Base-by-base conservation (phyloP, 2,888 invertebrate genomes). In the Drosophila fulvimacula region DNA sequence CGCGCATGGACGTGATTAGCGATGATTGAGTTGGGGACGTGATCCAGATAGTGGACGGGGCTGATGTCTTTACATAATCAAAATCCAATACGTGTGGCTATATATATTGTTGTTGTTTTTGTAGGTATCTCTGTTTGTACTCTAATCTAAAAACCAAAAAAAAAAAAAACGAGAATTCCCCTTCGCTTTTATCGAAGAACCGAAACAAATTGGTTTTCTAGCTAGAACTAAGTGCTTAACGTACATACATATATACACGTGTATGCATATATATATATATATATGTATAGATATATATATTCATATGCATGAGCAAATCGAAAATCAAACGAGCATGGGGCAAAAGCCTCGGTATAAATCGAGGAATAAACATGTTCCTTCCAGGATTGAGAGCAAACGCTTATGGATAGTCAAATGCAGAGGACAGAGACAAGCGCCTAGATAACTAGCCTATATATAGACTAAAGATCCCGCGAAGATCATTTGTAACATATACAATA, bases 1-100 rank as follows among this genome's bases (percentile, higher is more conserved):
- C 93, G 59, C 93, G 93, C 64, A 92, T 92, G 86, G 92, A 92
- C 81, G 81, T 92, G 38, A 92, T 93, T 63, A 91, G 81, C 70
- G 93, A 93, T 69, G 93, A 92, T 86, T 92, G 92, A 85, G 64
- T 52, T 53, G 64, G 69, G 62, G 62, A 59, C 34, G 38, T 61
- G 41, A 69, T 79, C 61, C 82, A 86, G 63, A 82, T 82, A 68
- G 55, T 82, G 71, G 82, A 77, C 69, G 68, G 72, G 67, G 46
- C 79, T 39, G 74, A 69, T 59, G 59, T 73, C 64, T 69, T 69
- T 55, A 60, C 73, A 61, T 81, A 80, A 76, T 72, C 74, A 76
- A 70, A 69, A 67, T 21, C 24, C 52, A 17, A n/a, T 24, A n/a
- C n/a, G 61, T 69, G 61, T 55, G 48, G 64, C 53, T 63, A 65